phyloP scores from a whole-genome alignment of 2,797 vertebrate species.

The Crenichthys baileyi region DNA sequence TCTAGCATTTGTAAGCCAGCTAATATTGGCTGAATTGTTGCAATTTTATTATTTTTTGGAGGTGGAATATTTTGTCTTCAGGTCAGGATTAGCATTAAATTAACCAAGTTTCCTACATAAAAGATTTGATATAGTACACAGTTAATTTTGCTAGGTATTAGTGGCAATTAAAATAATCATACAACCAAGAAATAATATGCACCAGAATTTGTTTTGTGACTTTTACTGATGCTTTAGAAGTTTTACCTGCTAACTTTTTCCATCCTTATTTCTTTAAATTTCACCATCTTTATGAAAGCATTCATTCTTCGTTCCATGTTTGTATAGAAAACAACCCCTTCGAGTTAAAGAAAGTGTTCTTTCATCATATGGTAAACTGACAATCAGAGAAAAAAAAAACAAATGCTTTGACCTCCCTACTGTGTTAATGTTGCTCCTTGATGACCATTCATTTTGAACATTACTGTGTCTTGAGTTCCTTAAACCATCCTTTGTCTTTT shows the following conservation, averaged over 20 bases:
- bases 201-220: constrained; percentile 1
- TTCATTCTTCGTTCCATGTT: not conserved
- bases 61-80: not conserved
- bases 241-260: constrained; percentile 3
- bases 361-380: not conserved
- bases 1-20: not conserved
- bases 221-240: not conserved
- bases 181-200: not conserved
- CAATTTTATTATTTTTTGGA: not conserved
- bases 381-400: not conserved
- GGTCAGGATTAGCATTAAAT: not conserved
- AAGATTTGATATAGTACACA: not conserved
- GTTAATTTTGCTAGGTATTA: not conserved
- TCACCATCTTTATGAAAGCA: not conserved
- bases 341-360: not conserved
- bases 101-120: not conserved
- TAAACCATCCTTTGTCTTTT: not conserved
- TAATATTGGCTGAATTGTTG: not conserved
- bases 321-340: not conserved
- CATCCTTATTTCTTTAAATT: not conserved
- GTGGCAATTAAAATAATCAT: not conserved
- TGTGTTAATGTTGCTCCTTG: not conserved
- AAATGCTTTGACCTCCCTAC: not conserved
- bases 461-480: not conserved
- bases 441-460: not conserved